Conservation (phyloP, 1,140 invertebrate species). For the Protaetia brevitarsis region DNA sequence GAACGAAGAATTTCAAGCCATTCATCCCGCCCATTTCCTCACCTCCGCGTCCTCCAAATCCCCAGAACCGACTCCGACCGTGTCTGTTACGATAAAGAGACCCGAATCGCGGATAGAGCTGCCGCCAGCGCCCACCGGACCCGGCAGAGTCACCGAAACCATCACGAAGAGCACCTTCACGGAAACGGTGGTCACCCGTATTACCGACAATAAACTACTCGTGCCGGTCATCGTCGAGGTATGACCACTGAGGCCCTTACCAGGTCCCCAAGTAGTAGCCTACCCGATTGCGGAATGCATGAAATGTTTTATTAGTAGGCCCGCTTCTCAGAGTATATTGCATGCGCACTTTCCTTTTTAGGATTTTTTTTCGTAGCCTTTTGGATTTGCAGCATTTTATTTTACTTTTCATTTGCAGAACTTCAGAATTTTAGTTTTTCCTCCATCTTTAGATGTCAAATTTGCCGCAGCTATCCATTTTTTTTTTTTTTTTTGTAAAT, state of each 20-base stretch:
- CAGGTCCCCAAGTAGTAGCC: constrained; percentile 1
- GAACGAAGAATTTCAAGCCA: constrained; percentile 89
- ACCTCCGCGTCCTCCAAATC: constrained; percentile 39
- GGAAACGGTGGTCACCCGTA: constrained; percentile 87
- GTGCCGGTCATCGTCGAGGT: constrained; percentile 85
- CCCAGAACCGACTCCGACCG: constrained; percentile 35
- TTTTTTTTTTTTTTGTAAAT: too few species aligned
- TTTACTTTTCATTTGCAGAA: too few species aligned
- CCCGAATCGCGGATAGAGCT: constrained; percentile 66
- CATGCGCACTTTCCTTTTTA: too few species aligned
- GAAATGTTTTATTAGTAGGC: too few species aligned
- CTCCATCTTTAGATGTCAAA: too few species aligned
- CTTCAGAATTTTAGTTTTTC: too few species aligned
- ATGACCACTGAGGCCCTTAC: constrained; percentile 37
- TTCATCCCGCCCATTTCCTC: constrained; percentile 88
- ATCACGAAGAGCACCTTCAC: constrained; percentile 92
- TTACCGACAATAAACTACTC: constrained; percentile 85
- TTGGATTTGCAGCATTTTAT: too few species aligned
- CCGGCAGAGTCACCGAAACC: constrained; percentile 85
- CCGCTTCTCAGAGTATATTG: too few species aligned
- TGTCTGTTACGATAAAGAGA: constrained; percentile 70
- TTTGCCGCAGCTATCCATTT: too few species aligned
- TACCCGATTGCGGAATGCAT: background rate
- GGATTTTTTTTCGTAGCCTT: too few species aligned
- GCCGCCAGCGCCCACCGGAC: constrained; percentile 75